phyloP scores from a whole-genome alignment of 2,888 invertebrate genomes.

The Drosophila anomalata region DNA sequence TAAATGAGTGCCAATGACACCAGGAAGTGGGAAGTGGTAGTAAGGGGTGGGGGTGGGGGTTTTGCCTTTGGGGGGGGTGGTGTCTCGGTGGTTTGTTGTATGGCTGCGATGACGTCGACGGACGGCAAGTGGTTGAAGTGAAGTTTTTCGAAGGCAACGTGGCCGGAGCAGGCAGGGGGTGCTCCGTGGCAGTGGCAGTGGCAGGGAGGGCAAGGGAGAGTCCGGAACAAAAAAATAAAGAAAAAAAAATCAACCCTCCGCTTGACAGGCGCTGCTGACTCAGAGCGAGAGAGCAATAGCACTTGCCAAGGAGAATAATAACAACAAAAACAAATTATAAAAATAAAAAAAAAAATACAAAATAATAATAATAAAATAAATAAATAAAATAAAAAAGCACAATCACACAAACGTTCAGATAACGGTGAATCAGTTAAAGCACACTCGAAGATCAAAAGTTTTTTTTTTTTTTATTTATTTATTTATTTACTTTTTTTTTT shows the following conservation, averaged over 20 bases:
- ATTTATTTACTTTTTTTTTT: background rate
- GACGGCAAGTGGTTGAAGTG: slow-evolving; percentile 71
- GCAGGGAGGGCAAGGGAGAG: background rate
- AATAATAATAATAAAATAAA: slow-evolving; percentile 21
- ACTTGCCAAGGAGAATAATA: slow-evolving; percentile 25
- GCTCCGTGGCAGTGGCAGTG: background rate
- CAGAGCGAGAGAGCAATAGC: slow-evolving; percentile 36
- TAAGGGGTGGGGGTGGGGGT: background rate
- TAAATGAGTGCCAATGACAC: slow-evolving; percentile 60
- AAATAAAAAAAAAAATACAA: slow-evolving; percentile 21
- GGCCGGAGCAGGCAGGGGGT: slow-evolving; percentile 3
- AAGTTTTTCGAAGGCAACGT: slow-evolving; percentile 48
- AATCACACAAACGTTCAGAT: background rate
- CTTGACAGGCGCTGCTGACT: slow-evolving; percentile 50
- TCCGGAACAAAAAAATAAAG: slow-evolving; percentile 19
- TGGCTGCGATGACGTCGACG: slow-evolving; percentile 57
- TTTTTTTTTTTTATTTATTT: background rate
- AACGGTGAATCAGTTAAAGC: background rate
- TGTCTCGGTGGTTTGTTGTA: slow-evolving; percentile 41
- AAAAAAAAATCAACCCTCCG: slow-evolving; percentile 62
- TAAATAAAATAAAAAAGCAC: slow-evolving; percentile 26
- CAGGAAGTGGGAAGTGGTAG: slow-evolving; percentile 4
- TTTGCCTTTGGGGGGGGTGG: slow-evolving; percentile 2
- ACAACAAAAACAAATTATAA: slow-evolving; percentile 20
- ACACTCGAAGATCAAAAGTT: slow-evolving; percentile 1